Conservation (phyloP, 2,797 vertebrate genomes). For the Anisognathus igniventris region DNA sequence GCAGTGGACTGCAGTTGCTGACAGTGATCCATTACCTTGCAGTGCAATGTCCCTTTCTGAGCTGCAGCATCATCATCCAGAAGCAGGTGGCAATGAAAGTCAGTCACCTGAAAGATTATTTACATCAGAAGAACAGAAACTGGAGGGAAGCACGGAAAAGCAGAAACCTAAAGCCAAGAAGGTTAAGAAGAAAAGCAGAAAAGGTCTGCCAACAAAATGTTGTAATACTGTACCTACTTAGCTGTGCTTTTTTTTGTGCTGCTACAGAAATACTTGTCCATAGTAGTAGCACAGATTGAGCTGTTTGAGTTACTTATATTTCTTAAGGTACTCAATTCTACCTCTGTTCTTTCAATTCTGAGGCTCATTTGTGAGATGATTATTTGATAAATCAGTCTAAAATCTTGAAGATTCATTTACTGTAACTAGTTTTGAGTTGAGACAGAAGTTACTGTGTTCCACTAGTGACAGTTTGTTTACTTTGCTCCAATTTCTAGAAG, state of each 20-base stretch:
- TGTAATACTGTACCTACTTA: not conserved
- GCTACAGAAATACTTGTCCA: not conserved
- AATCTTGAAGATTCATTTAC: not conserved
- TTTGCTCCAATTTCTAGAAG: slow-evolving; percentile 38
- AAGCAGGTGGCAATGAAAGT: slow-evolving; percentile 16
- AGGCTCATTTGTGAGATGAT: not conserved
- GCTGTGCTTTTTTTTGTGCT: not conserved
- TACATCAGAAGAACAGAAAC: slow-evolving; percentile 28
- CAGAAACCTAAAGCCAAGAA: slow-evolving; percentile 73
- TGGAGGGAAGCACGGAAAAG: slow-evolving; percentile 50
- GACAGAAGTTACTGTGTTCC: not conserved
- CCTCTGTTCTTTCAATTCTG: not conserved
- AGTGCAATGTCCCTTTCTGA: slow-evolving; percentile 64
- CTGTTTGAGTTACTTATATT: not conserved
- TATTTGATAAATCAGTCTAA: not conserved
- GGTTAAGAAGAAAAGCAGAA: slow-evolving; percentile 83
- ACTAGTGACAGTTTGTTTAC: not conserved
- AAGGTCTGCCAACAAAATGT: slow-evolving; percentile 48
- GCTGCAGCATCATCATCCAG: slow-evolving; percentile 25
- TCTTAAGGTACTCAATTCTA: not conserved
- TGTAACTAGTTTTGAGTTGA: not conserved
- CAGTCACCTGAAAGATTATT: not conserved
- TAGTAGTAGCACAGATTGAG: not conserved
- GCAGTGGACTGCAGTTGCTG: not conserved
- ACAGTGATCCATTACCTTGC: slow-evolving; percentile 23